Percentiles rank a stretch among this genome's conserved stretches.
Evolutionary conservation across 2,797 vertebrate species (phyloP).

Genomic region (Tarsius wallacei): DNA sequence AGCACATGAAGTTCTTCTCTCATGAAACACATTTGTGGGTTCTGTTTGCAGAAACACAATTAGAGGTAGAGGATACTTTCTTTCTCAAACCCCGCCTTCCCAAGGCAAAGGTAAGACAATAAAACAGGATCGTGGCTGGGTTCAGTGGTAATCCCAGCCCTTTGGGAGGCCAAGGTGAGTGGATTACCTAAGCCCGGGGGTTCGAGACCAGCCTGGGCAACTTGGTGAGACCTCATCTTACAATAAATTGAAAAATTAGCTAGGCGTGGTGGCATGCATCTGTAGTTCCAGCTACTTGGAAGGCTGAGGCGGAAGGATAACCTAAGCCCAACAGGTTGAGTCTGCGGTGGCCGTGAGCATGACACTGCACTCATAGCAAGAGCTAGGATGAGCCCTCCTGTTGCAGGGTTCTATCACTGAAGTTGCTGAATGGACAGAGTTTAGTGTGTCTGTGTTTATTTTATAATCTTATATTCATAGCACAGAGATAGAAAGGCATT

Average conservation of each 20-base stretch:
- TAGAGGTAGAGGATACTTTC: not conserved
- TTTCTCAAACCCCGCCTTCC: accelerated
- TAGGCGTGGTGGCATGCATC: too few species aligned
- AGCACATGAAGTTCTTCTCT: not conserved
- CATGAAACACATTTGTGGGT: not conserved
- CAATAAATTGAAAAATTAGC: too few species aligned
- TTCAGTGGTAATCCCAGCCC: too few species aligned
- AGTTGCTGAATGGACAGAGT: not conserved
- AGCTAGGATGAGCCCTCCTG: not conserved
- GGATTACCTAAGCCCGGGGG: too few species aligned
- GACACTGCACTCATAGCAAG: not conserved
- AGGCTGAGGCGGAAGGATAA: too few species aligned
- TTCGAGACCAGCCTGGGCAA: too few species aligned
- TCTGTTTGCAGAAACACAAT: not conserved
- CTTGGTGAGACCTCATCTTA: too few species aligned
- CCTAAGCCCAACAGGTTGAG: too few species aligned
- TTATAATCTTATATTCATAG: not conserved
- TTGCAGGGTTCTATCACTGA: not conserved
- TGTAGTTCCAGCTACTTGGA: too few species aligned
- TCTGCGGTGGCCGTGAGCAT: too few species aligned
- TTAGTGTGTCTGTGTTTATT: not conserved
- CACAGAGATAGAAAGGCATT: not conserved
- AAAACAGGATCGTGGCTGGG: not conserved
- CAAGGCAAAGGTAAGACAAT: not conserved
- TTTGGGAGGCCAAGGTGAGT: too few species aligned